Evolutionary conservation across 2,797 vertebrate genomes (phyloP), one percentile per base, ranked within the genome.

Genomic region (Scolopax rusticola): DNA sequence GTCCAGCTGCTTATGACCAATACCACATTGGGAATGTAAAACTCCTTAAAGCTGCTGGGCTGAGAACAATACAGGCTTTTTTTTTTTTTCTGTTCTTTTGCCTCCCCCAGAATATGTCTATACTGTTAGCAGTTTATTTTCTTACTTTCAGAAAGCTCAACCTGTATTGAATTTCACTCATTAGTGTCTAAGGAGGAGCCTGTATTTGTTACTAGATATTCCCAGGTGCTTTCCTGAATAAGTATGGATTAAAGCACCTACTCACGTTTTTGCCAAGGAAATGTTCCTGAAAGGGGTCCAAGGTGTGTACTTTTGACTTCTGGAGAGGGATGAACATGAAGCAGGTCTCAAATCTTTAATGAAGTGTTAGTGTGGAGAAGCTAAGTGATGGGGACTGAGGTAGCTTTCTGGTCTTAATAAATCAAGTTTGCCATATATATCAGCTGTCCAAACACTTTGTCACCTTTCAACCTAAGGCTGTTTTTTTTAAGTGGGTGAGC

Each of bases 401-500:
- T 82, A 70, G 15, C 59, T 87, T 95, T 89, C 78, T 92, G 48
- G n/a, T 64, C 78, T 89, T 65, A 33, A 11, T 87, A 91, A 82
- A 94, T 94, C 69, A 73, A 2, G 0, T 3, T 15, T 15, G 16
- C 64, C 30, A 9, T 88, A 51, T 78, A 0, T n/a, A 71, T 87
- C 50, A 78, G 47, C 79, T 91, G 47, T 74, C 56, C 60, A 82
- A 57, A 68, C 71, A 32, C 73, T 83, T 82, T 61, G 61, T 56
- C 67, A 88, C 87, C 93, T 94, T 90, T 82, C 63, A 88, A 32
- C 74, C 64, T 43, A 43, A 77, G 89, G 64, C 56, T 9, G 2
- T 1, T 87, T 95, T 36, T 95, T 87, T 89, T 67, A 92, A 93
- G 81, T 95, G 71, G 89, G 76, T 92, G 94, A 92, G 48, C 78